Evolutionary conservation across 2,113 vertebrate species (phyloP), one percentile per base, ranked within the genome.

Genomic region (Muscicapa adusta): DNA sequence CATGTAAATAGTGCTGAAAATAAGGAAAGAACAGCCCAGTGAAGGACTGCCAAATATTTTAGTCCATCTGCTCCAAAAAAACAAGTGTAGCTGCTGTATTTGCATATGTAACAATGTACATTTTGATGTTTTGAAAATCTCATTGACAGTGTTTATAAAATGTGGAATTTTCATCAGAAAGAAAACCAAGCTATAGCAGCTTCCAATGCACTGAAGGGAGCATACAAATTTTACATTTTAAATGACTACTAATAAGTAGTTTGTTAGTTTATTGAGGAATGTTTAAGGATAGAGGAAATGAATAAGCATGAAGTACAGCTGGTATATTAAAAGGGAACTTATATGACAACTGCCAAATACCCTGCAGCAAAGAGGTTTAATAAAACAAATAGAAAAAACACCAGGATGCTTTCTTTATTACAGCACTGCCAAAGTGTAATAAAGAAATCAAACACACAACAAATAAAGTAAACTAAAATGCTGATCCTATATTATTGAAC

Each of bases 341-440:
- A 93, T 95, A 96, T 97, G 97, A 97, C 94, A 97, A 98, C 91
- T 95, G 91, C 92, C 84, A 92, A 89, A 93, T 97, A 96, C 94
- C 97, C 94, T 85, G 78, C 73, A 97, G 97, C 95, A 97, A 94
- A 83, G 77, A 86, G 67, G 80, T 96, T 98, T 98, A 98, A 97
- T 98, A 97, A 97, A 98, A 97, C 88, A 97, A 97, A 97, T 89
- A 97, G 97, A 96, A 97, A 97, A 97, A 91, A 3, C 93, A 96
- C 96, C 95, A 95, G 97, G 95, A 96, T 97, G 94, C 95, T 97
- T 96, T 94, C 95, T 97, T 97, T 97, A 97, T 96, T 96, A 91
- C 76, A 89, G 28, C 58, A 81, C 96, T 96, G 94, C 83, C 25
- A 62, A 96, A 95, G 75, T 20, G 42, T 91, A 94, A 87, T 97